A percentile compares a stretch with the other conserved stretches of the same genome.
These are phyloP conservation scores for Bubo scandiacus DNA, from an alignment of 2,113 vertebrate genomes.

Conservation along the genomic window DNA sequence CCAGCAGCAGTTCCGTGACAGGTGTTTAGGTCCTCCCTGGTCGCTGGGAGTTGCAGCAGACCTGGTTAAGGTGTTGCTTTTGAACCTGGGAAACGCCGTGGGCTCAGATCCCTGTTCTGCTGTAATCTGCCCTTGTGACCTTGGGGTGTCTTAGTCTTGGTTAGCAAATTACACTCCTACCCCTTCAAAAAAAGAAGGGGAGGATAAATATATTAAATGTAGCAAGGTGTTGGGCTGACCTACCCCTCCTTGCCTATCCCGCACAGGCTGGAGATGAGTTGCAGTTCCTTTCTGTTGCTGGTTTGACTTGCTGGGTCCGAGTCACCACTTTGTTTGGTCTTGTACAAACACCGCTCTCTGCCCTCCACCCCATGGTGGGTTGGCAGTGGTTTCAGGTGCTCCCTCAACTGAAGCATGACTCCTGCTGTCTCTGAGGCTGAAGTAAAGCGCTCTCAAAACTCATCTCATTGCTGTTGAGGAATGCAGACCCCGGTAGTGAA, in stretches of 20 bases:
- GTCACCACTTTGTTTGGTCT: accelerated
- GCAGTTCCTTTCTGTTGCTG: background rate
- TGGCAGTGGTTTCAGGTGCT: background rate
- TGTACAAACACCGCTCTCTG: background rate
- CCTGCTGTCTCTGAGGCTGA: background rate
- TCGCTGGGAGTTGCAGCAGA: background rate
- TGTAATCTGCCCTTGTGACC: background rate
- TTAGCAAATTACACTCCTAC: background rate
- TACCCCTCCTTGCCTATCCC: background rate
- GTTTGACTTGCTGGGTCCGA: background rate
- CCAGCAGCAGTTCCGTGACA: accelerated
- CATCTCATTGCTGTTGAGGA: background rate
- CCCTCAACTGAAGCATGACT: background rate
- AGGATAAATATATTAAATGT: background rate
- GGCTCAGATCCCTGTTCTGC: background rate
- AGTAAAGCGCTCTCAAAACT: background rate
- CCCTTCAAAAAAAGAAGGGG: background rate
- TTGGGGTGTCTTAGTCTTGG: background rate
- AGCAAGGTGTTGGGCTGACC: background rate
- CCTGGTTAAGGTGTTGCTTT: background rate
- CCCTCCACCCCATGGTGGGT: background rate
- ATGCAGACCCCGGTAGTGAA: accelerated
- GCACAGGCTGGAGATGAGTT: accelerated
- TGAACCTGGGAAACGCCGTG: background rate
- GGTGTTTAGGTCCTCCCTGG: accelerated